Evolutionary conservation across 2,797 vertebrate genomes (phyloP), one percentile per base, ranked within the genome.

Genomic region (Chloroceryle inda): DNA sequence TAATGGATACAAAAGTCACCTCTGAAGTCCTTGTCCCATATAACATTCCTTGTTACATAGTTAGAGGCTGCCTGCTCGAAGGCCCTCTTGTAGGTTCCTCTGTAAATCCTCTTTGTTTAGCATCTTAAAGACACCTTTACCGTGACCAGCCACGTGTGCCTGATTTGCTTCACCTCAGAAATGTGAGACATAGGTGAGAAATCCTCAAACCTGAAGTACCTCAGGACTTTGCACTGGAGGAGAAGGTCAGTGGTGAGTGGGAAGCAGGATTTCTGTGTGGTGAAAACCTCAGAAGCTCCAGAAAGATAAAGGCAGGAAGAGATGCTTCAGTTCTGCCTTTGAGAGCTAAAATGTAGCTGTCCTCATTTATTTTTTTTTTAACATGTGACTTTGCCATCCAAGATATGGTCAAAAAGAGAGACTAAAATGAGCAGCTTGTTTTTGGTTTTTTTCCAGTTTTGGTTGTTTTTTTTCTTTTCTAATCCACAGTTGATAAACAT

Each of bases 61-160:
- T 44, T 49, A 15, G 16, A 85, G 1, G 19, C 19, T 89, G 44
- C 31, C 31, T 88, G n/a, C 35, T 42, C 0, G 0, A 72, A 86
- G 31, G 38, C 6, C 11, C 7, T 69, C 5, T 31, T 55, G 37
- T 40, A 26, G 40, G 24, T 84, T 11, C 26, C 35, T 62, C 0
- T 33, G 29, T 33, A 3, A 78, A 24, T 44, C 47, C 23, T 78
- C 44, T 89, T 22, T n/a, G 22, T 38, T 91, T 69, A 84, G n/a
- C 13, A 20, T 59, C 26, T 67, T 22, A 23, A 71, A 55, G 37
- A 74, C 31, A 3, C 55, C 20, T 61, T 81, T 38, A 13, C 26
- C 0, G 0, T n/a, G 40, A 3, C 27, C 3, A 11, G 47, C 31
- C 31, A 20, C 6, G 2, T 4, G 10, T n/a, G 11, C 17, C 26